Evolutionary conservation across 2,888 invertebrate species (phyloP).

Genomic region (Cryptus viduatorius): DNA sequence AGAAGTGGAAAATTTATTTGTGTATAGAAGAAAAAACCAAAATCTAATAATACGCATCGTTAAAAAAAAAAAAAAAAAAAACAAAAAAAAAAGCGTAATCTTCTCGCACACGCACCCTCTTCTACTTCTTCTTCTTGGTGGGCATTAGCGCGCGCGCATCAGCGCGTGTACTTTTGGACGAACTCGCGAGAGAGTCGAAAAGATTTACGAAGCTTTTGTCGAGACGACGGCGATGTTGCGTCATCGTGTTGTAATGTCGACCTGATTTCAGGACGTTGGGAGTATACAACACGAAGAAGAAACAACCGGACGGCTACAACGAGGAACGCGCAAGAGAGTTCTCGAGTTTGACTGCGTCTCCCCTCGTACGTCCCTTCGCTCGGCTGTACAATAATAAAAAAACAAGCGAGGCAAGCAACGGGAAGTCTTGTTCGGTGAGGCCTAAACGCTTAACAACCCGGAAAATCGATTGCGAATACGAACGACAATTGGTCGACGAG

Average conservation of each 20-base stretch:
- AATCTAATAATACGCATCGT: slow-evolving; percentile 20
- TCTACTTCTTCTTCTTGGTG: slow-evolving; percentile 34
- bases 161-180: neutral
- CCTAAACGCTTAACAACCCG: slow-evolving; percentile 45
- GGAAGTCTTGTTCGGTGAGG: slow-evolving; percentile 54
- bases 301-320: slow-evolving; percentile 15
- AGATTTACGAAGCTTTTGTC: slow-evolving; percentile 13
- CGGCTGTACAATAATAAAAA: slow-evolving; percentile 14
- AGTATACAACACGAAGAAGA: slow-evolving; percentile 28
- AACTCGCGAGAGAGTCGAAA: slow-evolving; percentile 3
- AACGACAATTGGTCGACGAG: slow-evolving; percentile 5
- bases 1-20: slow-evolving; percentile 44
- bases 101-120: slow-evolving; percentile 41
- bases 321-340: neutral
- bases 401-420: neutral
- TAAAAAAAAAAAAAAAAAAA: slow-evolving; percentile 8
- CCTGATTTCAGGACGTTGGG: slow-evolving; percentile 33
- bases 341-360: slow-evolving; percentile 9
- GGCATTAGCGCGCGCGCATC: neutral
- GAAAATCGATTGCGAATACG: slow-evolving; percentile 24
- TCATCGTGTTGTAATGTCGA: slow-evolving; percentile 41
- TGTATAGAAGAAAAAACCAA: neutral
- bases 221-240: slow-evolving; percentile 6
- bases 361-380: neutral
- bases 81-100: neutral